Base-by-base conservation (phyloP, 1,140 invertebrate species). In the Maniola jurtina region DNA sequence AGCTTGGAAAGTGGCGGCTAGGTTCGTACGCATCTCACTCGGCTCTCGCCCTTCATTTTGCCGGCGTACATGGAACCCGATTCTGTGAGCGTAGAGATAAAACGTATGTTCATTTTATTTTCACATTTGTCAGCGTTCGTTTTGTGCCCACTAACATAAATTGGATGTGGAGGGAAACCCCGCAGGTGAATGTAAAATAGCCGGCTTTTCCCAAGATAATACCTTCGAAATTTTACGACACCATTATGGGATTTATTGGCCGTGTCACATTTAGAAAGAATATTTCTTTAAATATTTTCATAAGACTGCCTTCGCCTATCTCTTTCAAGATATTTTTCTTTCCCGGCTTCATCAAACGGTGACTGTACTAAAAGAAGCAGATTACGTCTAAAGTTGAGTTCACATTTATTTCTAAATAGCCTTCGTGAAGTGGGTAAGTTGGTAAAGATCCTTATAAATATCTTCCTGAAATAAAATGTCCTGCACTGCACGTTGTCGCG, bases 81-180 rank as follows among this genome's bases (percentile, higher is more conserved):
- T 79, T 83, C 80, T 76, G 73, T 71, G 76, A 81, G 72, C 76
- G 80, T 81, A 79, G 73, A 89, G 83, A 88, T 89, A 89, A 89
- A 90, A 88, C 86, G 84, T 86, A 83, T 87, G 87, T 88, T 89
- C 86, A 88, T 90, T 90, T 90, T 89, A 88, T 90, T 90, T 90
- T 81, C 81, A 84, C 86, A 89, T 90, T 90, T 90, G 88, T 90
- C 88, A 90, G 86, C 86, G 81, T 90, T 89, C 88, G 88, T 89
- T 89, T 88, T 88, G 88, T 88, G 83, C 88, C 84, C 85, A 89
- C 86, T 90, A 90, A 90, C 88, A 89, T 90, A 90, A 90, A 89
- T 90, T 90, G 88, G 86, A 90, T 86, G 85, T 76, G 83, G 86
- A 89, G 86, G 86, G 84, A 88, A 86, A 84, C 83, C 84, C 84